These are phyloP conservation scores for Bruchidius siliquastri DNA, from an alignment of 2,888 invertebrate species.

Conservation along the genomic window DNA sequence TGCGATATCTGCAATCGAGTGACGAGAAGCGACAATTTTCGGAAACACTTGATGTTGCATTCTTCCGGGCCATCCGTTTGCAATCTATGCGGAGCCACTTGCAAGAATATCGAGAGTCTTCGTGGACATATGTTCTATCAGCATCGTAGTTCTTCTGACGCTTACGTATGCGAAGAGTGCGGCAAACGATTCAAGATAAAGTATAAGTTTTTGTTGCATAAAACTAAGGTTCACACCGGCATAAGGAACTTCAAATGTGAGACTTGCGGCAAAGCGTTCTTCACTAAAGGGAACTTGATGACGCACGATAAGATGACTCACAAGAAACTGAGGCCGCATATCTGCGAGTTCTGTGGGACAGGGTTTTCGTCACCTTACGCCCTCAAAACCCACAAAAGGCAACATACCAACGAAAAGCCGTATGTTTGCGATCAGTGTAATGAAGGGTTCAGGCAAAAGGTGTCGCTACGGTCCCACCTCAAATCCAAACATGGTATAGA, in stretches of 20 bases:
- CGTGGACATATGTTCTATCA: constrained; percentile 38
- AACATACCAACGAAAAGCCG: constrained; percentile 33
- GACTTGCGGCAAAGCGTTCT: constrained; percentile 30
- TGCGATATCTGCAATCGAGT: constrained; percentile 30
- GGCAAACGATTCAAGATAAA: constrained; percentile 32
- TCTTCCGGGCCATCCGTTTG: constrained; percentile 29
- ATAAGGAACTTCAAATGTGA: constrained; percentile 31
- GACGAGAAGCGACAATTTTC: constrained; percentile 31
- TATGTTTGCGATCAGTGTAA: constrained; percentile 28
- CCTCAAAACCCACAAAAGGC: constrained; percentile 29
- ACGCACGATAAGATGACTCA: constrained; percentile 30
- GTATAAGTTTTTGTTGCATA: constrained; percentile 34
- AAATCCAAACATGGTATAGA: constrained; percentile 33
- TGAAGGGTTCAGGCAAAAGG: constrained; percentile 32
- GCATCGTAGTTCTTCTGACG: constrained; percentile 30
- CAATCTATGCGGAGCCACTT: constrained; percentile 35
- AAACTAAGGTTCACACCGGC: constrained; percentile 34
- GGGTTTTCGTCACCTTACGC: constrained; percentile 31
- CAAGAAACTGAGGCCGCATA: constrained; percentile 21
- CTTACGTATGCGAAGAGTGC: constrained; percentile 35
- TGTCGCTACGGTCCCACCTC: constrained; percentile 33
- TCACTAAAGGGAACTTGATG: constrained; percentile 26
- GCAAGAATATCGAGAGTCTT: constrained; percentile 38
- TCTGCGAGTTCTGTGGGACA: constrained; percentile 29
- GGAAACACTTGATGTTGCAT: constrained; percentile 29